Evolutionary conservation across 2,113 vertebrate species (phyloP).

Genomic region (Pseudorasbora parva): DNA sequence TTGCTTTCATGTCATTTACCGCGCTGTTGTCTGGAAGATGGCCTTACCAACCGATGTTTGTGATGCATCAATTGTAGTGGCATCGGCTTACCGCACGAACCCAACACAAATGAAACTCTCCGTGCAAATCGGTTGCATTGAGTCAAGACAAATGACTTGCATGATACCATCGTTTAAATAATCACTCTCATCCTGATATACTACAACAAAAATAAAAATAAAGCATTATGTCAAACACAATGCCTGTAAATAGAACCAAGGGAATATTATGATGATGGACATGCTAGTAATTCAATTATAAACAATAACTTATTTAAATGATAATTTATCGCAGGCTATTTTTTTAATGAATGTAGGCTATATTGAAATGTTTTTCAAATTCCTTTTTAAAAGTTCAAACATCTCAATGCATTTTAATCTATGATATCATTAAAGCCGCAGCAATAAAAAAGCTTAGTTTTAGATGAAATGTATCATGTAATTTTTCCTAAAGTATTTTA

Average conservation of each 20-base stretch:
- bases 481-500: background rate
- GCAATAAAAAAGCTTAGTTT: background rate
- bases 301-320: background rate
- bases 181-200: background rate
- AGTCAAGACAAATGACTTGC: background rate
- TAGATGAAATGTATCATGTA: background rate
- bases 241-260: background rate
- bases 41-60: constrained; percentile 2
- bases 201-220: background rate
- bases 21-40: constrained; percentile 14
- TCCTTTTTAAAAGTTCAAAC: background rate
- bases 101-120: background rate
- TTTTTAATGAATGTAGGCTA: background rate
- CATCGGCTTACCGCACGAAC: background rate
- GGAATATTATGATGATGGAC: background rate
- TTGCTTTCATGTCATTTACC: constrained; percentile 25
- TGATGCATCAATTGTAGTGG: background rate
- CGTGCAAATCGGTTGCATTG: background rate
- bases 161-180: background rate
- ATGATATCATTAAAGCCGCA: background rate
- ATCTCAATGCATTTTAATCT: background rate
- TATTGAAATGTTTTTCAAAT: no score
- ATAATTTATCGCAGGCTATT: background rate
- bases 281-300: background rate
- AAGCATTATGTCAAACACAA: background rate